Evolutionary conservation across 2,888 invertebrate genomes (phyloP).

Genomic region (Hypomecis atomaria): DNA sequence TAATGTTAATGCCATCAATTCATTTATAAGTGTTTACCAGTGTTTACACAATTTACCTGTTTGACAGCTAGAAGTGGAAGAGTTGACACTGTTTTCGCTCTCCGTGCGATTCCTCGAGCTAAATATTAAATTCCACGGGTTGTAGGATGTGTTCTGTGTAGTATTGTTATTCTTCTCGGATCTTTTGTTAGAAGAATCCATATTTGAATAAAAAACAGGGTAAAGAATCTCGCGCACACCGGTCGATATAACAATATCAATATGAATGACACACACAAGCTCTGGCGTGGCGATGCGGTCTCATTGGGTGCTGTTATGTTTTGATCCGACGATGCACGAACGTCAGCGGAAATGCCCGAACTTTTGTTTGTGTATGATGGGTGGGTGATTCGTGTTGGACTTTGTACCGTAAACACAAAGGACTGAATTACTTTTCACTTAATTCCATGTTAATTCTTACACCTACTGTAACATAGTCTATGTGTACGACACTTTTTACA

Average conservation of each 20-base stretch:
- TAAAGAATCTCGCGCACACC: constrained; percentile 58
- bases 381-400: constrained; percentile 49
- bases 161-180: constrained; percentile 58
- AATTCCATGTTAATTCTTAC: constrained; percentile 1
- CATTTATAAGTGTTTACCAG: too few species aligned
- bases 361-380: constrained; percentile 52
- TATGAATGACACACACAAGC: constrained; percentile 55
- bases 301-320: constrained; percentile 61
- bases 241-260: constrained; percentile 64
- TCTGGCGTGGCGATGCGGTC: constrained; percentile 24
- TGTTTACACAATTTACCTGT: constrained; percentile 58
- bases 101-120: constrained; percentile 69
- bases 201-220: constrained; percentile 37
- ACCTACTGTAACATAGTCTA: constrained; percentile 10
- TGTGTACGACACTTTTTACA: too few species aligned
- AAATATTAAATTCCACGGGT: constrained; percentile 77
- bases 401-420: constrained; percentile 57
- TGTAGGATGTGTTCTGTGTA: constrained; percentile 59
- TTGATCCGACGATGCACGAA: constrained; percentile 71
- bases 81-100: constrained; percentile 75
- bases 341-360: constrained; percentile 66
- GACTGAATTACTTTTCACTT: constrained; percentile 42
- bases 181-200: constrained; percentile 71
- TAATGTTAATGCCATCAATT: background rate
- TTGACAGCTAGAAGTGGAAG: constrained; percentile 63